A percentile compares a stretch with the other conserved stretches of the same genome.
These are phyloP conservation scores for Agrotis exclamationis DNA, from an alignment of 2,888 invertebrate genomes.

Conservation along the genomic window DNA sequence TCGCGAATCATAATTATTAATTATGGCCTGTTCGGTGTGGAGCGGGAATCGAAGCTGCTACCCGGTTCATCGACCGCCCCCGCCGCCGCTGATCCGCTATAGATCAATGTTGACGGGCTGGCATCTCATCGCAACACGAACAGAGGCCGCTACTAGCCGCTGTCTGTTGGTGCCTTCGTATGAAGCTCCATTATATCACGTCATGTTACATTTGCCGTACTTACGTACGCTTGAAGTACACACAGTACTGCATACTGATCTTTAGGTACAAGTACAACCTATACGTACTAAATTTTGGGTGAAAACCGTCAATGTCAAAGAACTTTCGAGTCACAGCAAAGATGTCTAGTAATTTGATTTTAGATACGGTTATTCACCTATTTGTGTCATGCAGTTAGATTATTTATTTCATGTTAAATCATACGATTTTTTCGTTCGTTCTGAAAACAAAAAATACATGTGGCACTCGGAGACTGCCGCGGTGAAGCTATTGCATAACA, in stretches of 20 bases:
- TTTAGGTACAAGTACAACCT: not conserved
- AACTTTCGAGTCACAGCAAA: too few relatives aligned
- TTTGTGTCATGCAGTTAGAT: too few relatives aligned
- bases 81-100: slow-evolving; percentile 65
- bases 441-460: too few relatives aligned
- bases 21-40: slow-evolving; percentile 53
- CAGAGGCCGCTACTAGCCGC: slow-evolving; percentile 67
- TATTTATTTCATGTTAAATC: too few relatives aligned
- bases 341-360: too few relatives aligned
- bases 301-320: too few relatives aligned
- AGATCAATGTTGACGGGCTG: slow-evolving; percentile 71
- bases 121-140: slow-evolving; percentile 67
- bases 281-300: too few relatives aligned
- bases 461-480: too few relatives aligned
- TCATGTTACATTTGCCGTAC: not conserved
- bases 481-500: too few relatives aligned
- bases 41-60: slow-evolving; percentile 58
- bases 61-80: slow-evolving; percentile 62
- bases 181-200: slow-evolving; percentile 50
- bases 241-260: not conserved
- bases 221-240: not conserved
- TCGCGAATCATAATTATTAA: slow-evolving; percentile 63
- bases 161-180: slow-evolving; percentile 57
- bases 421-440: too few relatives aligned
- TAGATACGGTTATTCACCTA: too few relatives aligned